Evolutionary conservation across 2,113 vertebrate genomes (phyloP).

Genomic region (Labrus mixtus): DNA sequence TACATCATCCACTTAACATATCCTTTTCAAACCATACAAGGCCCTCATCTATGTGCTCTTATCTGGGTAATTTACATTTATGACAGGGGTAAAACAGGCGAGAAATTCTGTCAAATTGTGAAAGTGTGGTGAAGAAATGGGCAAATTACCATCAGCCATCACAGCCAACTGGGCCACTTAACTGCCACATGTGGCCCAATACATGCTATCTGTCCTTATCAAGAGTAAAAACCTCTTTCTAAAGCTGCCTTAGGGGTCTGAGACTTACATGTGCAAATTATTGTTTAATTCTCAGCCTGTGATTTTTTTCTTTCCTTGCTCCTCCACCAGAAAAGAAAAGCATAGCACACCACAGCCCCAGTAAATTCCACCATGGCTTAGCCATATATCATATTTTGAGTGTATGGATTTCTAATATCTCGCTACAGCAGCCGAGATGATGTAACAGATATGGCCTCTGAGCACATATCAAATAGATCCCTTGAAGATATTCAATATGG

Average conservation of each 20-base stretch:
- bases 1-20: neutral
- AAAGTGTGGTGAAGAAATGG: conserved; percentile 30
- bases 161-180: conserved; percentile 44
- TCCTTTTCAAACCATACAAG: neutral
- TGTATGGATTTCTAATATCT: conserved; percentile 82
- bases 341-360: conserved; percentile 50
- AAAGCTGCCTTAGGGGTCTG: conserved; percentile 65
- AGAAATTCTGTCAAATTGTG: conserved; percentile 23
- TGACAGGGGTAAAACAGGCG: conserved; percentile 8
- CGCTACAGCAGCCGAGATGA: conserved; percentile 74
- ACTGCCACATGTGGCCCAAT: conserved; percentile 33
- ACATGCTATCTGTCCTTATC: conserved; percentile 61
- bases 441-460: conserved; percentile 74
- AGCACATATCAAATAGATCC: conserved; percentile 70
- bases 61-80: conserved; percentile 35
- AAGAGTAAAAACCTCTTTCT: conserved; percentile 65
- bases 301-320: conserved; percentile 22
- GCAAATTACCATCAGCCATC: conserved; percentile 48
- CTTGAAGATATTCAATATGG: conserved; percentile 66
- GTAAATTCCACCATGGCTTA: conserved; percentile 52
- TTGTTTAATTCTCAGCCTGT: conserved; percentile 60
- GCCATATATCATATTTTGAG: conserved; percentile 75
- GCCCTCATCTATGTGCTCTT: conserved; percentile 6
- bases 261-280: conserved; percentile 78
- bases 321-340: conserved; percentile 36